Evolutionary conservation across 2,113 vertebrate species (phyloP).

Genomic region (Actinemys pallida): DNA sequence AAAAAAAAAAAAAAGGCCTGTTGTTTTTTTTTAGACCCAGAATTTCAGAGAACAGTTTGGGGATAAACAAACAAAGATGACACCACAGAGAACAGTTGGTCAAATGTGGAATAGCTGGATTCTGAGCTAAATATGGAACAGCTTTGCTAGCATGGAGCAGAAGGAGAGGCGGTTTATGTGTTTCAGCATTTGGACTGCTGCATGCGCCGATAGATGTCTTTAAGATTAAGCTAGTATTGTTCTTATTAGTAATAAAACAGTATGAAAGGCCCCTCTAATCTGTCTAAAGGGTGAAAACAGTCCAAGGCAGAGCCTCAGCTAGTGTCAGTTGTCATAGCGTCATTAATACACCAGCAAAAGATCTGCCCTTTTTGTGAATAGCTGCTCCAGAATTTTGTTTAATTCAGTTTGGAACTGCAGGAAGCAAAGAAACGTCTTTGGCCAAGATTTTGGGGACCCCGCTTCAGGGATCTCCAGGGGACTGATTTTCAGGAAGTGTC

Average conservation of each 20-base stretch:
- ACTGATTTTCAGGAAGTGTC: not conserved
- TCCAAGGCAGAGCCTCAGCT: not conserved
- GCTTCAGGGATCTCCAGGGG: not conserved
- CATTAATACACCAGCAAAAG: not conserved
- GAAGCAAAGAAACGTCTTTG: not conserved
- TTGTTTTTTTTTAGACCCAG: rapidly evolving
- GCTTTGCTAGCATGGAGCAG: constrained; percentile 46
- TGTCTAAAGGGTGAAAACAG: not conserved
- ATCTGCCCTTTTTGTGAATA: not conserved
- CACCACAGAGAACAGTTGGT: constrained; percentile 60
- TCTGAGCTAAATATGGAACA: constrained; percentile 64
- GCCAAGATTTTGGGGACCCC: not conserved
- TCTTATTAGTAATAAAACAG: not conserved
- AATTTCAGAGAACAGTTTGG: constrained; percentile 55
- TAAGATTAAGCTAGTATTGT: constrained; percentile 5
- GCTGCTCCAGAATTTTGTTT: not conserved
- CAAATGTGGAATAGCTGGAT: constrained; percentile 56
- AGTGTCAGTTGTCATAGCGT: not conserved
- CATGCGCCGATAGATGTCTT: constrained; percentile 57
- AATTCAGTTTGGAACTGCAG: not conserved
- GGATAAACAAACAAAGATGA: constrained; percentile 51
- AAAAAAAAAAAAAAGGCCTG: not conserved
- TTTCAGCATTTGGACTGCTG: constrained; percentile 62
- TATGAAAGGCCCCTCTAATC: constrained; percentile 9
- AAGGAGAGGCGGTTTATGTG: constrained; percentile 59